Conservation (phyloP, 2,888 invertebrate species). For the Ochlodes sylvanus region DNA sequence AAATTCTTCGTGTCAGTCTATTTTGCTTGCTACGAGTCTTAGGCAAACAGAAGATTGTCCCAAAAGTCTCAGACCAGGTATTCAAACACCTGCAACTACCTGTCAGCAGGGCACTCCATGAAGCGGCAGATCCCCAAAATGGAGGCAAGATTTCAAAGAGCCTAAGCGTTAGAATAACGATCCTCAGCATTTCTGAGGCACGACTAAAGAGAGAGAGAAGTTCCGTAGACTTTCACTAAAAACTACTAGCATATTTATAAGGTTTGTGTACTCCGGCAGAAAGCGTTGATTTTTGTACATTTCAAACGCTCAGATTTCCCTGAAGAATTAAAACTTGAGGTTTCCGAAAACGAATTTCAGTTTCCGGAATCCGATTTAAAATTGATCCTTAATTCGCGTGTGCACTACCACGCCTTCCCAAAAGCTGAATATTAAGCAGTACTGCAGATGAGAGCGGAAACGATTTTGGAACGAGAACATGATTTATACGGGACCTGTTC, state of each 20-base stretch:
- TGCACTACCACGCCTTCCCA: constrained; percentile 22
- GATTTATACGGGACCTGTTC: constrained; percentile 7
- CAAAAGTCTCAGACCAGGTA: too few species aligned
- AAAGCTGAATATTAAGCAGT: constrained; percentile 29
- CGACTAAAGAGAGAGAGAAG: too few species aligned
- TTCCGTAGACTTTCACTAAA: not conserved
- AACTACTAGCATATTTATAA: not conserved
- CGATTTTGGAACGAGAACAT: constrained; percentile 14
- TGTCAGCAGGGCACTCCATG: too few species aligned
- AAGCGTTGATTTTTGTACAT: not conserved
- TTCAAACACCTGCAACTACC: not conserved
- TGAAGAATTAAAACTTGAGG: constrained; percentile 15
- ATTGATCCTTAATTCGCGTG: constrained; percentile 38
- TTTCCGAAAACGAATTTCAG: constrained; percentile 26
- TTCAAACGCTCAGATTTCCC: constrained; percentile 19
- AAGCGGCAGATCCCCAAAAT: too few species aligned
- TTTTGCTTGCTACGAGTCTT: too few species aligned
- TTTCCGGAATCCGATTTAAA: constrained; percentile 34
- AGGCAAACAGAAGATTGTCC: too few species aligned
- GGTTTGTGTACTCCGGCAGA: not conserved
- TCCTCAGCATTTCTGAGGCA: too few species aligned
- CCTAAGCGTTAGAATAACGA: too few species aligned
- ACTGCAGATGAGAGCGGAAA: constrained; percentile 16
- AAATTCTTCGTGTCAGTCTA: too few species aligned
- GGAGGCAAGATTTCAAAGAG: too few species aligned